Base-by-base conservation (phyloP, 2,888 invertebrate genomes). In the Papilio demoleus region DNA sequence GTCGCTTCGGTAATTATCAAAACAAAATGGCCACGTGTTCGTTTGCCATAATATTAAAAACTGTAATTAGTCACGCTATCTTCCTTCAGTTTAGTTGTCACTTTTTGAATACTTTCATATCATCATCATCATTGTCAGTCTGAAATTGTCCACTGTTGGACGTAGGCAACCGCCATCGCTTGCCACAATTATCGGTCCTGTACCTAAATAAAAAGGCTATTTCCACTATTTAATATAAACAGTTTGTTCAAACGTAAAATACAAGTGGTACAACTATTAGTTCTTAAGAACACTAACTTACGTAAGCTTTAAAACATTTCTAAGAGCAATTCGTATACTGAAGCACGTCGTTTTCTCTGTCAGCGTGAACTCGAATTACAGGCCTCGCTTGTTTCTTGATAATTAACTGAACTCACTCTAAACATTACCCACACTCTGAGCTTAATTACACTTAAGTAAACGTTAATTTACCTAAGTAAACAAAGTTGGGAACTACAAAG, bases 351-450 rank as follows among this genome's bases (percentile, higher is more conserved):
- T 31, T 31, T 56, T n/a, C 53, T 17, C 31, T 31, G 53, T 56
- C 53, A 56, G 53, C 31, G 31, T 17, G 53, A 22, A 24, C 5
- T 50, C 19, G 31, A 56, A 61, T 61, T 61, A 61, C 61, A 42
- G 24, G 24, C 42, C 61, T 61, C 61, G 40, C 42, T 61, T 61
- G 61, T 61, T 61, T 27, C 40, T 61, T 61, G 27, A 42, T 42
- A 61, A 61, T 61, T 61, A 61, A 40, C 42, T 40, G 31, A 61
- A 61, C 61, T 42, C 24, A 12, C 14, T 11, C 40, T 38, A 61
- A 61, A 42, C 42, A 27, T 42, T 42, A 24, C 27, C 61, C 27
- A 61, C 27, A 61, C 42, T 61, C 61, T 4, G 17, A 40, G 17
- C 61, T 31, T 56, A 56, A 56, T 56, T 56, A 56, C 53, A 56